Evolutionary conservation across 2,888 invertebrate genomes (phyloP).

Genomic region (Apotomis turbidana): DNA sequence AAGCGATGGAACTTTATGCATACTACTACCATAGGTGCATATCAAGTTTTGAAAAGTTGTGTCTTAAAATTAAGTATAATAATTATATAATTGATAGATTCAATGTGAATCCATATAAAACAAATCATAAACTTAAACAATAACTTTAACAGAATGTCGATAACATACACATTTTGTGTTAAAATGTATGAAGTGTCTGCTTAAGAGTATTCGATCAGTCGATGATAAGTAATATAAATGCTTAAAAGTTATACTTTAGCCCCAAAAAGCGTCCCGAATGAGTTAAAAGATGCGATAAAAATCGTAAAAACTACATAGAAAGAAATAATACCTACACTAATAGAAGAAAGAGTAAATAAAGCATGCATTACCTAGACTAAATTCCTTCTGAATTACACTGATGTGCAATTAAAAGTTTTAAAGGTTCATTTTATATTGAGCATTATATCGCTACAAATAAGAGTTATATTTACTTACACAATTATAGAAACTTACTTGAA

Average conservation of each 20-base stretch:
- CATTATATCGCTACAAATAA: slow-evolving; percentile 47
- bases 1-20: slow-evolving; percentile 52
- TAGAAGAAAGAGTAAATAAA: slow-evolving; percentile 53
- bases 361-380: slow-evolving; percentile 55
- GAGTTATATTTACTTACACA: slow-evolving; percentile 34
- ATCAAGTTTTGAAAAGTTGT: slow-evolving; percentile 50
- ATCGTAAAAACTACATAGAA: slow-evolving; percentile 63
- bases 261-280: slow-evolving; percentile 62
- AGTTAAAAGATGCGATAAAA: slow-evolving; percentile 54
- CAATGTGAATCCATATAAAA: slow-evolving; percentile 60
- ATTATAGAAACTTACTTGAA: slow-evolving; percentile 37
- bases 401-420: slow-evolving; percentile 79
- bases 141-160: slow-evolving; percentile 54
- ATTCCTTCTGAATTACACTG: slow-evolving; percentile 55
- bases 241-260: slow-evolving; percentile 68
- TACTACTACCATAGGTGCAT: slow-evolving; percentile 69
- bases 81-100: slow-evolving; percentile 51
- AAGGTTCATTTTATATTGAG: slow-evolving; percentile 68
- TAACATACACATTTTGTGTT: slow-evolving; percentile 53
- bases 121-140: slow-evolving; percentile 52
- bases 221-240: slow-evolving; percentile 61
- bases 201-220: slow-evolving; percentile 69
- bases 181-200: slow-evolving; percentile 57
- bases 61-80: slow-evolving; percentile 51
- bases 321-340: slow-evolving; percentile 71